Evolutionary conservation across 2,888 invertebrate genomes (phyloP).

Genomic region (Synanthedon formicaeformis): DNA sequence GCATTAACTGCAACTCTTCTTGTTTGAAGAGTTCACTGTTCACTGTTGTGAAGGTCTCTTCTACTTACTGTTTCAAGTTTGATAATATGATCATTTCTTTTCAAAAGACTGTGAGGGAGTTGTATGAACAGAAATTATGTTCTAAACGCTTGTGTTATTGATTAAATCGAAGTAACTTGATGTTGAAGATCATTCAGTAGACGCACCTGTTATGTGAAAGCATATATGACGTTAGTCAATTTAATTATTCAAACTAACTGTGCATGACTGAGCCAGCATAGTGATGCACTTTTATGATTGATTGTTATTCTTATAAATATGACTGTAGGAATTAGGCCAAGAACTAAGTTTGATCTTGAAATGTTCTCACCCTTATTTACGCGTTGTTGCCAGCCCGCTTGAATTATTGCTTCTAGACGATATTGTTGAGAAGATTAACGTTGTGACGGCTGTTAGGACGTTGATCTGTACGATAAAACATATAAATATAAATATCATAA

Average conservation of each 20-base stretch:
- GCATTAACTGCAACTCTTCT: too few relatives aligned
- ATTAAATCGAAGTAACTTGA: too few relatives aligned
- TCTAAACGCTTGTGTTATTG: too few relatives aligned
- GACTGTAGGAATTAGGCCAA: slow-evolving; percentile 52
- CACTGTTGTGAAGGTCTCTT: too few relatives aligned
- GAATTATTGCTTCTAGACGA: slow-evolving; percentile 23
- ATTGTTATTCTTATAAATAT: slow-evolving; percentile 51
- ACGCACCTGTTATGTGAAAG: slow-evolving; percentile 21
- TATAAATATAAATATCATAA: too few relatives aligned
- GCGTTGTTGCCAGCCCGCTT: slow-evolving; percentile 37
- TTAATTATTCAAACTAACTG: slow-evolving; percentile 28
- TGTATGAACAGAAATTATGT: too few relatives aligned
- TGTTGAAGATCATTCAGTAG: neutral
- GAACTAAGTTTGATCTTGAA: slow-evolving; percentile 42
- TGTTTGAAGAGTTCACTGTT: too few relatives aligned
- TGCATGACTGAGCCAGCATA: slow-evolving; percentile 19
- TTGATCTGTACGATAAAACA: neutral
- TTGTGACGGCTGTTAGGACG: neutral
- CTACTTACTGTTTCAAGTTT: too few relatives aligned
- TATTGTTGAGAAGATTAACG: neutral
- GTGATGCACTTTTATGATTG: slow-evolving; percentile 45
- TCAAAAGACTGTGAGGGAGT: too few relatives aligned
- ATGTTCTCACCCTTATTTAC: slow-evolving; percentile 45
- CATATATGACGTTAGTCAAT: slow-evolving; percentile 21
- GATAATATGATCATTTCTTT: too few relatives aligned